Evolutionary conservation across 2,797 vertebrate genomes (phyloP), one percentile per base, ranked within the genome.

Genomic region (Urosaurus nigricauda): DNA sequence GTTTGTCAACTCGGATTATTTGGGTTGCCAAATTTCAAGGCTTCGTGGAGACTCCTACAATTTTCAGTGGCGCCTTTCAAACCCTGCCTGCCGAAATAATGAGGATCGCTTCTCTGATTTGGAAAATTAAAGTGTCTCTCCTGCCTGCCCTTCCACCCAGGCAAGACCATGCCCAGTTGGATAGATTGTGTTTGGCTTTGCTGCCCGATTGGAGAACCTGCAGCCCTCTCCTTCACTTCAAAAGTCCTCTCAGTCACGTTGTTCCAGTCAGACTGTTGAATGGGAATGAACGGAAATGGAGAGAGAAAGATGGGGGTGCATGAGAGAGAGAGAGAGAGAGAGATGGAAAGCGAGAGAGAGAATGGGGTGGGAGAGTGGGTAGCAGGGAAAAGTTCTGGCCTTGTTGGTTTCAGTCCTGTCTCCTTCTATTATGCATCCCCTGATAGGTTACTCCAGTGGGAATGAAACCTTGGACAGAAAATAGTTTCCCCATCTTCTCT

Each of bases 41-140:
- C 83, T 79, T 70, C 63, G 16, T 12, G 56, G 83, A 79, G 63
- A 26, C 83, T 79, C 82, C 37, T 19, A 26, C 75, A 84, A 79
- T 79, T 88, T 78, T 73, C 65, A 7, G 63, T n/a, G 65, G 87
- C 32, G 65, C 75, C 65, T 88, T 71, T 79, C 78, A 88, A 79
- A n/a, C 63, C 43, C 77, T 29, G 75, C 26, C 82, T 71, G 82
- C 83, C 2, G 19, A 71, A 73, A 88, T 88, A 88, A 84, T 81
- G 53, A 87, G 68, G 51, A 74, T 70, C 51, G 43, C 37, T 47
- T 51, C n/a, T 84, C n/a, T 79, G 51, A 84, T 79, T 71, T 26
- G 16, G 51, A 70, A 84, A 88, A 88, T 58, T 58, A 79, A 79
- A 88, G 40, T 47, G 37, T 84, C 37, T 58, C 29, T 16, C 74